Percentiles rank a stretch among this genome's conserved stretches.
These are phyloP conservation scores for Venustoraphidia nigricollis DNA, from an alignment of 2,888 invertebrate genomes.

Conservation along the genomic window DNA sequence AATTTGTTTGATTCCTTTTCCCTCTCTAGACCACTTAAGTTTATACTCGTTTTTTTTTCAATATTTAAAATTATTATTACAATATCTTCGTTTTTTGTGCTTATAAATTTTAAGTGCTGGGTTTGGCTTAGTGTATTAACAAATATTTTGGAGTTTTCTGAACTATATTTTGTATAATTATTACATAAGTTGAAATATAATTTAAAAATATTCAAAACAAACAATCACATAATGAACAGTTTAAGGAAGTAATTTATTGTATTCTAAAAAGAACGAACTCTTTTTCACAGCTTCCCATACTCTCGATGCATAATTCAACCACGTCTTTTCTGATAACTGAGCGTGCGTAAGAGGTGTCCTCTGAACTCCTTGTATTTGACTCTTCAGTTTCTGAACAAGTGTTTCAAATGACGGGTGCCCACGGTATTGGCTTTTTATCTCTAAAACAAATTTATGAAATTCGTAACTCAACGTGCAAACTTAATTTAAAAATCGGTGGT, in stretches of 20 bases:
- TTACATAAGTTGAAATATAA: too few species aligned
- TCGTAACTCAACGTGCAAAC: neutral
- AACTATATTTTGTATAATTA: too few species aligned
- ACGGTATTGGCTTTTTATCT: constrained; percentile 33
- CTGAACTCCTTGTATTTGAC: constrained; percentile 53
- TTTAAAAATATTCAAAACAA: neutral
- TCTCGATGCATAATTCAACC: constrained; percentile 69
- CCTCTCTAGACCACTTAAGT: too few species aligned
- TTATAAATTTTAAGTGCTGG: too few species aligned
- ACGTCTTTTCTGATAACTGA: constrained; percentile 62
- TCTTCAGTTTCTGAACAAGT: constrained; percentile 47
- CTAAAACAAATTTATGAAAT: constrained; percentile 22
- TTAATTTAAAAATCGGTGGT: too few species aligned
- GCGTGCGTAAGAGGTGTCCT: constrained; percentile 56
- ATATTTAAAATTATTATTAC: too few species aligned
- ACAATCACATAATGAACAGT: constrained; percentile 1
- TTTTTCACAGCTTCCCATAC: constrained; percentile 77
- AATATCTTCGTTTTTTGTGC: too few species aligned
- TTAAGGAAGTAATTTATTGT: constrained; percentile 57
- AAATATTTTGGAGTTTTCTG: too few species aligned
- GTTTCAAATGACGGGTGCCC: constrained; percentile 48
- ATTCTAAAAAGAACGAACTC: constrained; percentile 70
- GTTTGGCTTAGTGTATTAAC: too few species aligned
- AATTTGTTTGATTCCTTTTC: too few species aligned
- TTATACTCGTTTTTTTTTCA: too few species aligned